A percentile compares a stretch with the other conserved stretches of the same genome.
phyloP scores from a whole-genome alignment of 1,140 invertebrate genomes.

The Euschistus heros region DNA sequence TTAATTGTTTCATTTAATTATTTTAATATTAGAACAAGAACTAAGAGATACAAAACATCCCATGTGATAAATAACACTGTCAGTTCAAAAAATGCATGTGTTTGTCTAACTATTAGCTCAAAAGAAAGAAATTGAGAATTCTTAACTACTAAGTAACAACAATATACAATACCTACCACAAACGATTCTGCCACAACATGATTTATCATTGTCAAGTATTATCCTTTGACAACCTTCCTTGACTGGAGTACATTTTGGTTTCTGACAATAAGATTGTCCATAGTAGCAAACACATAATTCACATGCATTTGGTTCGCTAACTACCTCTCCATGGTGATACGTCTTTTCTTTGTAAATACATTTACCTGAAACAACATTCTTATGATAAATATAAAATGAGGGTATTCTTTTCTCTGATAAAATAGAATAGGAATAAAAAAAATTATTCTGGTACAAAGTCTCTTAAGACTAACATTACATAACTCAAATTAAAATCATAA shows the following conservation, averaged over 20 bases:
- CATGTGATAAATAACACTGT: too few relatives aligned
- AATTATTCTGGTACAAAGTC: too few relatives aligned
- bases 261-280: conserved; percentile 42
- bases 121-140: not conserved
- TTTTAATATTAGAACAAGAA: too few relatives aligned
- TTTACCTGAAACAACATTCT: conserved; percentile 25
- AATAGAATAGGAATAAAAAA: not conserved
- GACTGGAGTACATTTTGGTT: conserved; percentile 40
- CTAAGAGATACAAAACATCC: too few relatives aligned
- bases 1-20: too few relatives aligned
- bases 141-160: not conserved
- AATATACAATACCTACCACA: conserved; percentile 39
- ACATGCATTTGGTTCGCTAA: conserved; percentile 39
- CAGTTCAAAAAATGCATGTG: too few relatives aligned
- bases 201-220: conserved; percentile 30
- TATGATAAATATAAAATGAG: not conserved
- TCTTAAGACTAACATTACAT: not conserved
- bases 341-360: conserved; percentile 38
- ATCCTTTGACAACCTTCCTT: conserved; percentile 40
- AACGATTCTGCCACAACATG: conserved; percentile 41
- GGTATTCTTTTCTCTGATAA: not conserved
- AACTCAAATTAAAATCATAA: too few relatives aligned
- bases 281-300: conserved; percentile 44
- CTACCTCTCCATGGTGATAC: conserved; percentile 40
- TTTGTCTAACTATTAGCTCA: too few relatives aligned